These are phyloP conservation scores for Coptotermes formosanus DNA, from an alignment of 1,140 invertebrate species.

Conservation along the genomic window DNA sequence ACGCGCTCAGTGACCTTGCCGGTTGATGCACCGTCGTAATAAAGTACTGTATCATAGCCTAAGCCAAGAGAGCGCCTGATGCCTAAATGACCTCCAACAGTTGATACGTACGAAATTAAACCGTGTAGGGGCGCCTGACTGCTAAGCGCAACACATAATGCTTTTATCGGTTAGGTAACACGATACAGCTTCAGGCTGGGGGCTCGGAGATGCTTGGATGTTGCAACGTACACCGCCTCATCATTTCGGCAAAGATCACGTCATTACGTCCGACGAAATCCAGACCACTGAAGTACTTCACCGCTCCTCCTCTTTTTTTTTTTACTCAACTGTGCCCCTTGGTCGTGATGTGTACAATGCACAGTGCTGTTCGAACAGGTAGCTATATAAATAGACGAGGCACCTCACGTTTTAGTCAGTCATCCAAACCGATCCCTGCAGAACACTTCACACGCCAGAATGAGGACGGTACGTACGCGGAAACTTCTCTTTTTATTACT, in stretches of 20 bases:
- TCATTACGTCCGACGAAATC: conserved; percentile 4
- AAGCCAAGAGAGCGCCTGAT: no score
- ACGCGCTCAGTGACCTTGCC: no score
- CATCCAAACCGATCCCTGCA: neutral
- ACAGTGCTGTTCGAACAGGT: neutral
- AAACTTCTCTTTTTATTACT: no score
- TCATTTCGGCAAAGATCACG: neutral
- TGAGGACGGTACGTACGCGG: neutral
- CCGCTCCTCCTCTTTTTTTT: neutral
- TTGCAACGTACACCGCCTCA: neutral
- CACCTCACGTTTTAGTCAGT: neutral
- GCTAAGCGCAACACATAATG: no score
- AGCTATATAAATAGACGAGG: neutral
- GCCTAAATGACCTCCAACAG: no score
- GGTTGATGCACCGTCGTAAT: no score
- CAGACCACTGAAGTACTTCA: neutral
- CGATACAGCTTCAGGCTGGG: neutral
- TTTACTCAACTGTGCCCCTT: conserved; percentile 16
- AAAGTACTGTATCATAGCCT: no score
- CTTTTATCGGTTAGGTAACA: neutral
- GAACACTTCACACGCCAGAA: neutral
- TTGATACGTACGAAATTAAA: no score
- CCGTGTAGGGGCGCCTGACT: no score
- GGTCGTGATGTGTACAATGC: conserved; percentile 18
- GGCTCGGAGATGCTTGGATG: neutral